A percentile compares a stretch with the other conserved stretches of the same genome.
phyloP scores from a whole-genome alignment of 2,113 vertebrate species.

The Meleagris gallopavo region DNA sequence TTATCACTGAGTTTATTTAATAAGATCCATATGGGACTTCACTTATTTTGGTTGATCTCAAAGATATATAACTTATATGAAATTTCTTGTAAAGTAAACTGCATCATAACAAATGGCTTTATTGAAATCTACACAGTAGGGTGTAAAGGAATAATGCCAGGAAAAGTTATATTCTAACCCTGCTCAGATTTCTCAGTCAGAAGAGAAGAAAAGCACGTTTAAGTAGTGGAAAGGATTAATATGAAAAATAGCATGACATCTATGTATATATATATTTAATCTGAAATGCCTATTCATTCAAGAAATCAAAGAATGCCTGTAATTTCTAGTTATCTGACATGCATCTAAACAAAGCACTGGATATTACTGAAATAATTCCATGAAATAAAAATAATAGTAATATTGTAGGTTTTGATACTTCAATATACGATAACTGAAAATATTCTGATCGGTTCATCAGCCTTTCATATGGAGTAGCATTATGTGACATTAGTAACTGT shows the following conservation, averaged over 20 bases:
- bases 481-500: background rate
- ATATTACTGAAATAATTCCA: background rate
- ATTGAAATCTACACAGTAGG: slow-evolving; percentile 21
- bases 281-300: background rate
- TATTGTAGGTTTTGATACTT: background rate
- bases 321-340: background rate
- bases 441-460: background rate
- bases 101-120: slow-evolving; percentile 17
- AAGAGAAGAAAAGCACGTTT: background rate
- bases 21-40: slow-evolving; percentile 12
- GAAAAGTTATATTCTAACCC: background rate
- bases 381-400: background rate
- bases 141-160: background rate
- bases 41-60: background rate
- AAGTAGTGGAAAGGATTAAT: background rate
- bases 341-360: background rate
- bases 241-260: background rate
- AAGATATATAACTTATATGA: slow-evolving; percentile 27
- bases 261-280: background rate
- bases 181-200: background rate
- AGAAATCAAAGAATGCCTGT: background rate
- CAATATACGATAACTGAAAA: background rate
- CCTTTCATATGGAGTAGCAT: background rate
- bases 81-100: slow-evolving; percentile 37
- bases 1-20: slow-evolving; percentile 42